These are phyloP conservation scores for Oostethus manadensis DNA, from an alignment of 2,113 vertebrate species.

Conservation along the genomic window DNA sequence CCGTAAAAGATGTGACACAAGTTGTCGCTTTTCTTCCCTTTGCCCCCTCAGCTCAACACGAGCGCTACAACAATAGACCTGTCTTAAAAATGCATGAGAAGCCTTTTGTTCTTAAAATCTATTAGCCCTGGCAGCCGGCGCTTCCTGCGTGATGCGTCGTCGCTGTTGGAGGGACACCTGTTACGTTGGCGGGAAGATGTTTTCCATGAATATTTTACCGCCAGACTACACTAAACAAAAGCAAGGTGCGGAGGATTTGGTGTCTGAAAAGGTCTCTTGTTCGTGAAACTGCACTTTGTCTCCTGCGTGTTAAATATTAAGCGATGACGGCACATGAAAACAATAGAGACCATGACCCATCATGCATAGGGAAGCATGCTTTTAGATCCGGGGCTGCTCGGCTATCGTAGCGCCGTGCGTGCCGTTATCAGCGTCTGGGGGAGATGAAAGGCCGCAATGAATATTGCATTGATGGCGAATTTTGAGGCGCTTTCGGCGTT, in stretches of 20 bases:
- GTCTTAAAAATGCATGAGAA: slow-evolving; percentile 14
- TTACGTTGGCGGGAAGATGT: slow-evolving; percentile 35
- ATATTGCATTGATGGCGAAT: slow-evolving; percentile 46
- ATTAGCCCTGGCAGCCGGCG: slow-evolving; percentile 15
- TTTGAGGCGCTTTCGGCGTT: slow-evolving; percentile 16
- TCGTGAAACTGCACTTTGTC: slow-evolving; percentile 45
- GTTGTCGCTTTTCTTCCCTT: slow-evolving; percentile 5
- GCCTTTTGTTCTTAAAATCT: slow-evolving; percentile 33
- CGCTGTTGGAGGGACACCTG: background rate
- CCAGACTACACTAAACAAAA: slow-evolving; percentile 35
- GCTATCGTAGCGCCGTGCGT: slow-evolving; percentile 11
- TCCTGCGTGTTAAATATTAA: slow-evolving; percentile 68
- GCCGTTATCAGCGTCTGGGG: slow-evolving; percentile 15
- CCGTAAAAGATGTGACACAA: slow-evolving; percentile 32
- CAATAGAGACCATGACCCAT: background rate
- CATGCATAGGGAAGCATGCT: slow-evolving; percentile 61
- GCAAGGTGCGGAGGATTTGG: slow-evolving; percentile 48
- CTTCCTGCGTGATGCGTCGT: slow-evolving; percentile 14
- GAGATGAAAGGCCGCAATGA: slow-evolving; percentile 47
- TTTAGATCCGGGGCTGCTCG: slow-evolving; percentile 46
- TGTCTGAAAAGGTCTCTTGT: slow-evolving; percentile 32
- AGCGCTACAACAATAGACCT: slow-evolving; percentile 48
- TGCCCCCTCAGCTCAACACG: slow-evolving; percentile 1
- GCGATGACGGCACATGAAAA: slow-evolving; percentile 28
- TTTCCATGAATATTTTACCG: slow-evolving; percentile 66